Conservation (phyloP, 2,888 invertebrate genomes). For the Odontocolon sp. region DNA sequence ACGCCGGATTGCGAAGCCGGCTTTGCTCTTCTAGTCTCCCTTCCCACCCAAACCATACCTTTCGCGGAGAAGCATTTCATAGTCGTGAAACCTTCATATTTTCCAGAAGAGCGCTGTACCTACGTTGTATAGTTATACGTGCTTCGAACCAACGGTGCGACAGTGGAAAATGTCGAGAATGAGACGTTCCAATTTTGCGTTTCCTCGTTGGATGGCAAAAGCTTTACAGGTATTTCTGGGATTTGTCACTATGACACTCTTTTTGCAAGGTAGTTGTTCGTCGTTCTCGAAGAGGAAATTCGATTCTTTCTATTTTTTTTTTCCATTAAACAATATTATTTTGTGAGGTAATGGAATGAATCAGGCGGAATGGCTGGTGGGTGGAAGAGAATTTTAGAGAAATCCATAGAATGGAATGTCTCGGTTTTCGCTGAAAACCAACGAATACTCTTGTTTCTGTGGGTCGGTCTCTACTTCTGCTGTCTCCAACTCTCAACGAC, state of each 20-base stretch:
- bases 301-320: background rate
- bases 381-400: slow-evolving; percentile 1
- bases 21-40: slow-evolving; percentile 31
- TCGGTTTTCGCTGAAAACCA: slow-evolving; percentile 36
- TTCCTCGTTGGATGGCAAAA: slow-evolving; percentile 17
- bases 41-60: background rate
- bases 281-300: background rate
- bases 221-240: slow-evolving; percentile 34
- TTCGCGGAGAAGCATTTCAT: slow-evolving; percentile 46
- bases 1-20: slow-evolving; percentile 59
- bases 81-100: slow-evolving; percentile 60
- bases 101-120: slow-evolving; percentile 39
- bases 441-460: slow-evolving; percentile 9
- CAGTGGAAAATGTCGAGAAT: slow-evolving; percentile 21
- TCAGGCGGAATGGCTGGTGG: slow-evolving; percentile 3
- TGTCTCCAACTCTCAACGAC: slow-evolving; percentile 15
- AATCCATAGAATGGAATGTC: slow-evolving; percentile 32
- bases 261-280: slow-evolving; percentile 29
- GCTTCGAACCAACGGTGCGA: background rate
- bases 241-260: slow-evolving; percentile 30
- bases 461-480: slow-evolving; percentile 18
- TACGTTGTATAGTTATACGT: background rate
- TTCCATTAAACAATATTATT: slow-evolving; percentile 34
- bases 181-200: slow-evolving; percentile 58
- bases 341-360: slow-evolving; percentile 30